Conservation (phyloP, 2,797 vertebrate species). For the Cryptoprocta ferox region DNA sequence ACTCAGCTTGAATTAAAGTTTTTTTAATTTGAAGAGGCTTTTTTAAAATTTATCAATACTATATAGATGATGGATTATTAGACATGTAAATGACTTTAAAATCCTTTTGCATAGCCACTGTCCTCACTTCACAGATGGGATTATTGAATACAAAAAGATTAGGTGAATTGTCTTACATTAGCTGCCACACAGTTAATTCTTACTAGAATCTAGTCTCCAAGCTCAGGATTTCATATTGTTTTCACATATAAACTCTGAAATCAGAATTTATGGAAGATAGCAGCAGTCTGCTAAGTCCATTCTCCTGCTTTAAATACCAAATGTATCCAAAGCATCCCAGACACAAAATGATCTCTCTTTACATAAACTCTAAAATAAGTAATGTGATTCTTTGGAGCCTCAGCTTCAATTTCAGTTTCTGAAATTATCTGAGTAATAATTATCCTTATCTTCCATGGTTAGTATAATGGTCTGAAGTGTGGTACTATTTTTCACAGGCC, state of each 20-base stretch:
- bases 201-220: not conserved
- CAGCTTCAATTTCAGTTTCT: not conserved
- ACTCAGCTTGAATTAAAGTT: not conserved
- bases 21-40: not conserved
- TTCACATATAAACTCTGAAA: not conserved
- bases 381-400: not conserved
- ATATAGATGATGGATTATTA: constrained; percentile 36
- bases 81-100: constrained; percentile 12
- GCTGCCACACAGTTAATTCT: not conserved
- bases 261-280: constrained; percentile 20
- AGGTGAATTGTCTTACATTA: not conserved
- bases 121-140: constrained; percentile 4
- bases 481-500: not conserved
- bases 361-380: not conserved
- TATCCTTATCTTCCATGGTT: not conserved
- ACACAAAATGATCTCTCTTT: not conserved
- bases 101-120: not conserved
- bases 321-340: not conserved
- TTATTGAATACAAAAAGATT: constrained; percentile 16
- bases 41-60: not conserved
- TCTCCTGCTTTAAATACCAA: constrained; percentile 13
- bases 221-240: constrained; percentile 27
- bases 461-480: not conserved
- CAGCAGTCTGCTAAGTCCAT: not conserved
- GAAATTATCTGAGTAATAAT: not conserved